Base-by-base conservation (phyloP, 2,888 invertebrate species). In the Mantis religiosa region DNA sequence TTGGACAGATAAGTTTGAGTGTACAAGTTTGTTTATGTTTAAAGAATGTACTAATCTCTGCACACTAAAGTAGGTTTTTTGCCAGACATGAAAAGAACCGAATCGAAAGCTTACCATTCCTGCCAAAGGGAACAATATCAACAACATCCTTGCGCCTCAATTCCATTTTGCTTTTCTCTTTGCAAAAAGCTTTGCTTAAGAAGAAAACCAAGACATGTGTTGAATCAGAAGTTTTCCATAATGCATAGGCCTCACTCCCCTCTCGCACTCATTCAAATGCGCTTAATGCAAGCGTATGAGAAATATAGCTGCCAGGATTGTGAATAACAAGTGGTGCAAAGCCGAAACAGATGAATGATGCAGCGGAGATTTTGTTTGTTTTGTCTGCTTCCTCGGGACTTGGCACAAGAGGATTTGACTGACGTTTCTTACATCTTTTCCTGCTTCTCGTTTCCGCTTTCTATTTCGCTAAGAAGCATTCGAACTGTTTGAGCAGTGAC, bases 291-390 rank as follows among this genome's bases (percentile, higher is more conserved):
- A 71, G 85, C 27, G 47, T 85, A 85, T 85, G 85, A 71, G 54
- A 85, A 85, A 85, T 85, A 85, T 85, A 47, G 85, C 85, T 85
- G 85, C 85, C 85, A 85, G 85, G 28, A 47, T 85, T 85, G 41
- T 85, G 85, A 54, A 85, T 85, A 85, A 85, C 85, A 85, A 85
- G n/a, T 71, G 54, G 54, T 71, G 54, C 54, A 71, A 71, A 71
- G 54, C 54, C 54, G 54, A 71, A 71, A 71, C 54, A 71, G 54
- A 71, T 71, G 54, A 71, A 71, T 71, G 54, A 71, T 71, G 54
- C 54, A 71, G 54, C 54, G 54, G 54, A 71, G 54, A 71, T 71
- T 71, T 71, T 15, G 54, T 71, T 71, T 71, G 54, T 71, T 41
- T 71, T 71, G 54, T 71, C 54, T 71, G 54, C 25, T 71, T 71